Conservation (phyloP, 1,140 invertebrate species). For the Oreohelix idahoensis region DNA sequence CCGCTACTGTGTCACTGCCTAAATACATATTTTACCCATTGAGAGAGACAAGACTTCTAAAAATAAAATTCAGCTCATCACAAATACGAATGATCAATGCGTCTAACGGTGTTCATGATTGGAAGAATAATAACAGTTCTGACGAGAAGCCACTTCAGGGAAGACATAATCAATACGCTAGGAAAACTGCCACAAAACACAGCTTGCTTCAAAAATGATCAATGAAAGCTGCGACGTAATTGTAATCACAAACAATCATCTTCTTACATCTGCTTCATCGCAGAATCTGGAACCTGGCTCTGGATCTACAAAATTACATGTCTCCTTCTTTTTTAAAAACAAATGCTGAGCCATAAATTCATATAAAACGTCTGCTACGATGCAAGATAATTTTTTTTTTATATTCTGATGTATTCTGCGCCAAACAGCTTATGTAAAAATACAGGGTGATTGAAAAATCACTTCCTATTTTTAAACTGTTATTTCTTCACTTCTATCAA, state of each 20-base stretch:
- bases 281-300: background rate
- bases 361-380: too few species aligned
- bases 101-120: background rate
- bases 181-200: background rate
- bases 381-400: too few species aligned
- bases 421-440: too few species aligned
- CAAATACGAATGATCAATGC: conserved; percentile 7
- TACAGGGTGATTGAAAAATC: too few species aligned
- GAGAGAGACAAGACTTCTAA: background rate
- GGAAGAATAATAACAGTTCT: background rate
- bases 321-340: too few species aligned
- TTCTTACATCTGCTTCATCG: background rate
- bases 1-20: background rate
- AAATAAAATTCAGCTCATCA: background rate
- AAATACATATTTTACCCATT: background rate
- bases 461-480: too few species aligned
- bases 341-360: too few species aligned
- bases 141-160: background rate
- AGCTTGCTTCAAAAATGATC: conserved; percentile 9
- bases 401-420: too few species aligned
- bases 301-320: background rate
- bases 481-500: too few species aligned
- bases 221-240: background rate
- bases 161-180: conserved; percentile 1
- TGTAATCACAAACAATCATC: background rate